Evolutionary conservation across 35 echinoderm and acorn worm species (phyloP), one percentile per base, ranked within the genome.

Genomic region (Patiria miniata): DNA sequence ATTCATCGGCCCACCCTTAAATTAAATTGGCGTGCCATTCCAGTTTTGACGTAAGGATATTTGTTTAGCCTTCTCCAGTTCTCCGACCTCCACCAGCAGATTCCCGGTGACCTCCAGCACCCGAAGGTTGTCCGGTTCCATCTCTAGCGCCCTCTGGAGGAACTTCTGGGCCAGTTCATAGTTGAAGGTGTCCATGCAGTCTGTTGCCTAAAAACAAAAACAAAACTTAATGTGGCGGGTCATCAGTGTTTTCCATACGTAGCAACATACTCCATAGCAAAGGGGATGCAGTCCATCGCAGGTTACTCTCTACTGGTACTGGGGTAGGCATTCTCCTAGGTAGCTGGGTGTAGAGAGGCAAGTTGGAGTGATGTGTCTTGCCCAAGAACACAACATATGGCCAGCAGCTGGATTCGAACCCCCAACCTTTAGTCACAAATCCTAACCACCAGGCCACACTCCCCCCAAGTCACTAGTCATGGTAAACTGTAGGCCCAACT

Each of bases 131-230:
- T 85, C 85, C 36, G 88, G 88, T 28, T 97, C 88, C 8, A 87
- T 28, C 61, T 97, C 79, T 5, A 97, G 52, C 7, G 95, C 95
- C 60, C 76, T 88, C 77, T 91, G 85, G 50, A 92, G 93, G 40
- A 87, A 89, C 65, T 82, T 91, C 81, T 93, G 89, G 22, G 95
- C 95, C 83, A 88, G 59, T 15, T 94, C 95, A 88, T 87, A 97
- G 79, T 97, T 76, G 61, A 85, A 94, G 30, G 87, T 94, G 22
- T 97, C 91, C 39, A 97, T 80, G 61, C 76, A 87, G 84, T 91
- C 95, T 80, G 84, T 80, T 32, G 83, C 95, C 88, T 97, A 77
- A 36, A 34, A 57, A 28, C 8, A 50, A 0, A 37, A 54, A 51
- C 21, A 80, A 79, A 44, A 14, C 26, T 15, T 1, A 59, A 38